Percentiles rank a stretch among this genome's conserved stretches.
These are phyloP conservation scores for Porites divaricata DNA, from an alignment of 92 coral and sea anemone species.

Conservation along the genomic window DNA sequence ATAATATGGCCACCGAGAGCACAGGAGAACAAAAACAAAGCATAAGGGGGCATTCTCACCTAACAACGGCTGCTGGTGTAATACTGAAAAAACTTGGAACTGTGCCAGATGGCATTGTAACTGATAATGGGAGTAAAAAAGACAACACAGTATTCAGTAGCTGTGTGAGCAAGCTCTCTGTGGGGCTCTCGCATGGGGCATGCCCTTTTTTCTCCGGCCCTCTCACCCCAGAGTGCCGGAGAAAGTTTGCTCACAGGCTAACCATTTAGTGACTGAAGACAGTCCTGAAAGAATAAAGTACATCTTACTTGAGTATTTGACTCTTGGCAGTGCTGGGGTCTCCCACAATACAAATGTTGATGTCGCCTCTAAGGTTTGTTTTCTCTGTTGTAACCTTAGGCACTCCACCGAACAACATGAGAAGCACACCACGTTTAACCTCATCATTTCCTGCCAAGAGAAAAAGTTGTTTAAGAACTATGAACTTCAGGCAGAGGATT, in stretches of 20 bases:
- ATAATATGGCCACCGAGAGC: too few species aligned
- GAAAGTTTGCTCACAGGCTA: neutral
- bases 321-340: constrained; percentile 99
- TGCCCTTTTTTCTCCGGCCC: too few species aligned
- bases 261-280: neutral
- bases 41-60: too few species aligned
- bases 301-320: constrained; percentile 91
- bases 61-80: too few species aligned
- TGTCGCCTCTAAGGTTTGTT: constrained; percentile 95
- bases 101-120: too few species aligned
- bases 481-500: neutral
- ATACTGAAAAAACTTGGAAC: too few species aligned
- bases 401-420: constrained; percentile 99
- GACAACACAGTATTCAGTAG: too few species aligned
- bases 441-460: constrained; percentile 87
- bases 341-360: constrained; percentile 97
- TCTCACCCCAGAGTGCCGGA: too few species aligned
- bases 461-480: neutral
- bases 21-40: too few species aligned
- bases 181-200: too few species aligned
- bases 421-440: constrained; percentile 94
- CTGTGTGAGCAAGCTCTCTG: too few species aligned
- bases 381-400: constrained; percentile 93
- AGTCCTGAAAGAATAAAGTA: neutral
- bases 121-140: too few species aligned